Evolutionary conservation across 2,797 vertebrate species (phyloP).

Genomic region (Centroberyx gerrardi): DNA sequence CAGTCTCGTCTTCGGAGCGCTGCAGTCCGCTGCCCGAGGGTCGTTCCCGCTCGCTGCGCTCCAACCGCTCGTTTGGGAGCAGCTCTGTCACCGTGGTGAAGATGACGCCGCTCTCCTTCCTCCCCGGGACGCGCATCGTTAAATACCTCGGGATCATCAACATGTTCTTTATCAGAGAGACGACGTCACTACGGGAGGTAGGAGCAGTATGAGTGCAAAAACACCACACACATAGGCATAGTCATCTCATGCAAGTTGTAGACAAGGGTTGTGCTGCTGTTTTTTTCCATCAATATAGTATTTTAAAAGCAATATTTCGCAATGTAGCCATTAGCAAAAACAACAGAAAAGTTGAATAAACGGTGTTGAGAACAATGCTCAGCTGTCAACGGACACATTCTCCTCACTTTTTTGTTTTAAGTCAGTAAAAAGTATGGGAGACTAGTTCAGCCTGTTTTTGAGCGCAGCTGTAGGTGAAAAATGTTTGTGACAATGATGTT

Average conservation of each 20-base stretch:
- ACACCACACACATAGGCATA: background rate
- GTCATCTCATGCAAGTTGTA: background rate
- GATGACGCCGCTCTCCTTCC: constrained; percentile 98
- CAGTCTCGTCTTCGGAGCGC: constrained; percentile 94
- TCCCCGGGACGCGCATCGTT: constrained; percentile 95
- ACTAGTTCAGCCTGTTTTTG: too few relatives aligned
- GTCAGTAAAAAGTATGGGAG: too few relatives aligned
- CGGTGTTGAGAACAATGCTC: too few relatives aligned
- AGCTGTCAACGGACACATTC: too few relatives aligned
- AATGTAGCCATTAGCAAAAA: too few relatives aligned
- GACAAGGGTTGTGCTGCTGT: too few relatives aligned
- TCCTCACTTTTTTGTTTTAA: too few relatives aligned
- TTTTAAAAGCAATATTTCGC: too few relatives aligned
- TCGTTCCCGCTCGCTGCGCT: constrained; percentile 89
- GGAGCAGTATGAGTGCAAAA: constrained; percentile 18
- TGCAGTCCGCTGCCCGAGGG: constrained; percentile 92
- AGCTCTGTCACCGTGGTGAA: constrained; percentile 94
- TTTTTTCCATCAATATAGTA: too few relatives aligned
- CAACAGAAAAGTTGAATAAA: too few relatives aligned
- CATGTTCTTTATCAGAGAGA: constrained; percentile 99
- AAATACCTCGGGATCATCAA: constrained; percentile 99
- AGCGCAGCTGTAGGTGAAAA: too few relatives aligned
- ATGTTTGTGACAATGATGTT: too few relatives aligned
- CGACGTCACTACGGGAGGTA: constrained; percentile 97
- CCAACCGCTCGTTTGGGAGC: constrained; percentile 85